A percentile compares a stretch with the other conserved stretches of the same genome.
These are phyloP conservation scores for Aurelia aurita complex sp. Pacific DNA, from an alignment of 30 jellyfish, hydroid and myxozoan species.

Conservation along the genomic window DNA sequence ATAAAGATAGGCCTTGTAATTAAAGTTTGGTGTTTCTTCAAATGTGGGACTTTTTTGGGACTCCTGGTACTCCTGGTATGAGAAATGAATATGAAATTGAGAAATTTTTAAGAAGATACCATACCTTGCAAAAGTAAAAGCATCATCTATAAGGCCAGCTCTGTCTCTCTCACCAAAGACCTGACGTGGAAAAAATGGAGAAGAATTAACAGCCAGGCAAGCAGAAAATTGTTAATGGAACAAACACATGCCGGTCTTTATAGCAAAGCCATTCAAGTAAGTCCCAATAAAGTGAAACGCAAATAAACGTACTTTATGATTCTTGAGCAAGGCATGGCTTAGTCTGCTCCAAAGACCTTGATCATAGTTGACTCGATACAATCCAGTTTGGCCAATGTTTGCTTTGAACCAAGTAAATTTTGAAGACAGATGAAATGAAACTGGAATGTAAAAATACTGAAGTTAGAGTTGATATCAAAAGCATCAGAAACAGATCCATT, in stretches of 20 bases:
- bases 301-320: slow-evolving; percentile 15
- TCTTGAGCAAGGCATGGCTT: not conserved
- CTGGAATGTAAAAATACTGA: not conserved
- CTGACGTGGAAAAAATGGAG: not conserved
- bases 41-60: no score
- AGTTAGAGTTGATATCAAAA: not conserved
- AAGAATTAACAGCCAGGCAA: no score
- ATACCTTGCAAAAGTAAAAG: slow-evolving; percentile 54
- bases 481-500: no score
- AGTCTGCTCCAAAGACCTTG: slow-evolving; percentile 1
- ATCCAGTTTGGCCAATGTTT: slow-evolving; percentile 16
- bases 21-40: no score
- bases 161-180: slow-evolving; percentile 29
- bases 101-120: not conserved
- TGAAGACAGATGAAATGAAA: slow-evolving; percentile 6
- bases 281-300: no score
- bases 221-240: no score
- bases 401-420: slow-evolving; percentile 35
- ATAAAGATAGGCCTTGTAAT: no score
- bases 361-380: slow-evolving; percentile 30
- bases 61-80: no score
- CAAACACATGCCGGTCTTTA: no score
- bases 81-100: not conserved
- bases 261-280: no score
- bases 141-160: slow-evolving; percentile 61